Base-by-base conservation (phyloP, 2,113 vertebrate species). In the Grantiella picta region DNA sequence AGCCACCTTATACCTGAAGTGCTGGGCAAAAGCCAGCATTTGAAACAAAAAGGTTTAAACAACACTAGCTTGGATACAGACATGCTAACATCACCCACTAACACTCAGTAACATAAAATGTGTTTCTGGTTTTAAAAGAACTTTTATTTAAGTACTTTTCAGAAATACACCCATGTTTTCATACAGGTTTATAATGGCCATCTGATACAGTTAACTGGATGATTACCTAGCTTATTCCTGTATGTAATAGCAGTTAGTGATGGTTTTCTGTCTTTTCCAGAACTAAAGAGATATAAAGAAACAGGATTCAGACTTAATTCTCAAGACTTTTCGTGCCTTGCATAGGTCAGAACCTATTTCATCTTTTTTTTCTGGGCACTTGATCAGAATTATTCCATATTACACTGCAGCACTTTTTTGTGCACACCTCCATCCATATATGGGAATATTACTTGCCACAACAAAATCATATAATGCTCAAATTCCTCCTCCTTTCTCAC, bases 1-100 rank as follows among this genome's bases (percentile, higher is more conserved):
- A 56, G 35, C 21, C 2, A 0, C 16, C 16, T 44, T 22, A 35
- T 2, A 35, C 9, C 14, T 81, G 45, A 73, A 0, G 0, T 2
- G 4, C 36, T 15, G 7, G 49, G 54, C 40, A 73, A 64, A 80
- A 70, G 75, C 12, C 57, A 54, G 25, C 2, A 76, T 56, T 59
- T 54, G 9, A 54, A 85, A 36, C 16, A 86, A 77, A 86, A 73
- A 69, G 4, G 14, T 69, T 25, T 1, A 44, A 76, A 69, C 22
- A 80, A 44, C n/a, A 47, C n/a, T 27, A 72, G 10, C 17, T 49
- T 90, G 53, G 73, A 69, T 45, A 70, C 15, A 59, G 14, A 33
- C 9, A 11, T 0, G 0, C 22, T n/a, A 68, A 14, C 24, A 87
- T 38, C 22, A 52, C 40, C 25, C 31, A 69, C 20, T 53, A 57